These are phyloP conservation scores for Troilus luridus DNA, from an alignment of 2,888 invertebrate genomes.

Conservation along the genomic window DNA sequence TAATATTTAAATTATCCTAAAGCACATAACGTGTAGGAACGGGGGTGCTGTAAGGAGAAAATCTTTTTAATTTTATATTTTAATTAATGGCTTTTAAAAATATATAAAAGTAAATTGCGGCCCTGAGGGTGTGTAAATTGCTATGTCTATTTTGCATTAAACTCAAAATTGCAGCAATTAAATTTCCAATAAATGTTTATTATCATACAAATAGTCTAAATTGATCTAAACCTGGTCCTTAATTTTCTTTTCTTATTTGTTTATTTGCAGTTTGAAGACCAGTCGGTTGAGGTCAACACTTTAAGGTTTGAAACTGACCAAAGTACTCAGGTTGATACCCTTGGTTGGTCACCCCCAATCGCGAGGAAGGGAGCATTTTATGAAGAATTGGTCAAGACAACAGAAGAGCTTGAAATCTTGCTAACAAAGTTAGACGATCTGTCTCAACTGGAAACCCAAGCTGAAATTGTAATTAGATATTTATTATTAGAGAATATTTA, in stretches of 20 bases:
- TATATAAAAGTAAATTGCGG: too few species aligned
- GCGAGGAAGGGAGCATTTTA: conserved; percentile 81
- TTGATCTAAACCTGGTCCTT: too few species aligned
- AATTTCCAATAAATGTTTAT: too few species aligned
- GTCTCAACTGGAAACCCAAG: conserved; percentile 59
- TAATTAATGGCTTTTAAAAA: too few species aligned
- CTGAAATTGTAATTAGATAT: conserved; percentile 61
- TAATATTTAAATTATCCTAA: too few species aligned
- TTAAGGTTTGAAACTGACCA: conserved; percentile 83
- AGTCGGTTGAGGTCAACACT: conserved; percentile 80
- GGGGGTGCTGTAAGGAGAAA: too few species aligned
- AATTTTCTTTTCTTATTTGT: not conserved
- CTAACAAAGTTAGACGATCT: conserved; percentile 75
- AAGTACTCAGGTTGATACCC: conserved; percentile 86
- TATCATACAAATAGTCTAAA: too few species aligned
- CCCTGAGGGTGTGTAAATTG: too few species aligned
- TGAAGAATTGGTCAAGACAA: conserved; percentile 81
- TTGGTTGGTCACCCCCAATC: conserved; percentile 63
- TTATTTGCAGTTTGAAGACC: conserved; percentile 67
- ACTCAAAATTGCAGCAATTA: too few species aligned
- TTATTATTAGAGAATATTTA: not conserved
- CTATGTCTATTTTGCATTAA: too few species aligned
- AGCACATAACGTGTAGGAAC: too few species aligned
- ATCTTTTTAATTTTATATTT: too few species aligned
- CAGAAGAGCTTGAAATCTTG: conserved; percentile 79